A percentile compares a stretch with the other conserved stretches of the same genome.
These are phyloP conservation scores for Schizotus pectinicornis DNA, from an alignment of 2,888 invertebrate species.

Conservation along the genomic window DNA sequence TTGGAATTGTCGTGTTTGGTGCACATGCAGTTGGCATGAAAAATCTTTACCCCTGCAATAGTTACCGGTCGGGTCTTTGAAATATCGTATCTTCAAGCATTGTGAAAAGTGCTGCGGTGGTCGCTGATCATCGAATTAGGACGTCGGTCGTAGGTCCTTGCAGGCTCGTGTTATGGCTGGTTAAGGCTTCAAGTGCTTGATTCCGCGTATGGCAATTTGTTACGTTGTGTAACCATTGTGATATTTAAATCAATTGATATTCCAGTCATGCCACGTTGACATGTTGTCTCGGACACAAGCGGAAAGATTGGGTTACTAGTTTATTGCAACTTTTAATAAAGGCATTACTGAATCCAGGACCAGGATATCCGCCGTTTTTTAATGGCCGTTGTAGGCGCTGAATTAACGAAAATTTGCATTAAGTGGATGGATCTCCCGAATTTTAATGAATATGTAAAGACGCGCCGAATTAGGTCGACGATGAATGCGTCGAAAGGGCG, in stretches of 20 bases:
- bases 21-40: too few relatives aligned
- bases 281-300: conserved; percentile 25
- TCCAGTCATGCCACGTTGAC: conserved; percentile 21
- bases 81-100: too few relatives aligned
- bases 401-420: conserved; percentile 21
- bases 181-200: too few relatives aligned
- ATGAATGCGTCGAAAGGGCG: neutral
- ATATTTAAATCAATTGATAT: conserved; percentile 25
- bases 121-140: too few relatives aligned
- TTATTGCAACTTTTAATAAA: conserved; percentile 28
- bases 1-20: too few relatives aligned
- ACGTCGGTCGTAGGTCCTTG: too few relatives aligned
- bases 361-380: conserved; percentile 27
- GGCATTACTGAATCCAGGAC: conserved; percentile 10
- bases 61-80: too few relatives aligned
- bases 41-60: too few relatives aligned
- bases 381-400: conserved; percentile 12
- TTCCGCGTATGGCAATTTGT: conserved; percentile 1
- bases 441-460: too few relatives aligned
- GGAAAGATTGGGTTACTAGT: conserved; percentile 27
- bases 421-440: neutral
- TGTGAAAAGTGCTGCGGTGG: too few relatives aligned
- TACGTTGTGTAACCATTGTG: neutral
- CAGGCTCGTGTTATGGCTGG: too few relatives aligned
- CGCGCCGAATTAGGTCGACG: too few relatives aligned